Percentiles rank a stretch among this genome's conserved stretches.
phyloP scores from a whole-genome alignment of 2,888 invertebrate species.

The Rotaria sp. region DNA sequence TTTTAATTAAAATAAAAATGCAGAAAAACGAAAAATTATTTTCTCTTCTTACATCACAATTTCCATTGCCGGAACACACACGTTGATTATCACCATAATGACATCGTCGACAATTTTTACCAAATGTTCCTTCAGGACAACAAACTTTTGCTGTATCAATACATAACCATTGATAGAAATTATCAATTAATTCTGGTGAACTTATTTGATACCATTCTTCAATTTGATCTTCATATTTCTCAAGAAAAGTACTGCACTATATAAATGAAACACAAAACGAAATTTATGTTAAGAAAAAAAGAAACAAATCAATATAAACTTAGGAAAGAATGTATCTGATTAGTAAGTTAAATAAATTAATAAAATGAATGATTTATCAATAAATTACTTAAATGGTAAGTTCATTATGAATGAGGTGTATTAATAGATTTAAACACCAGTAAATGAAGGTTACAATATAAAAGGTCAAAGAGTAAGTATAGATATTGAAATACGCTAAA shows the following conservation, averaged over 20 bases:
- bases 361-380: no score
- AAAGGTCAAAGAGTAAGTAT: no score
- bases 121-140: slow-evolving; percentile 34
- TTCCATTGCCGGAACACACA: slow-evolving; percentile 32
- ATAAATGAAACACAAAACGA: background rate
- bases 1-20: background rate
- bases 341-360: no score
- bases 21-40: no score
- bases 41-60: slow-evolving; percentile 4
- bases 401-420: no score
- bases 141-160: slow-evolving; percentile 31
- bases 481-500: no score
- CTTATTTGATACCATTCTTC: slow-evolving; percentile 30
- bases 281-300: no score
- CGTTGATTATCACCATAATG: background rate
- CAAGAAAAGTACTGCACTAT: slow-evolving; percentile 34
- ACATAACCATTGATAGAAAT: slow-evolving; percentile 27
- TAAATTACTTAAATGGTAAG: no score
- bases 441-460: no score
- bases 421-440: no score
- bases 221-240: slow-evolving; percentile 38
- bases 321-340: no score
- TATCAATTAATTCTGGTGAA: background rate
- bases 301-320: no score
- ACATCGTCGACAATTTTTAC: slow-evolving; percentile 33